Conservation (phyloP, 2,888 invertebrate species). For the Quadroppia sp. region DNA sequence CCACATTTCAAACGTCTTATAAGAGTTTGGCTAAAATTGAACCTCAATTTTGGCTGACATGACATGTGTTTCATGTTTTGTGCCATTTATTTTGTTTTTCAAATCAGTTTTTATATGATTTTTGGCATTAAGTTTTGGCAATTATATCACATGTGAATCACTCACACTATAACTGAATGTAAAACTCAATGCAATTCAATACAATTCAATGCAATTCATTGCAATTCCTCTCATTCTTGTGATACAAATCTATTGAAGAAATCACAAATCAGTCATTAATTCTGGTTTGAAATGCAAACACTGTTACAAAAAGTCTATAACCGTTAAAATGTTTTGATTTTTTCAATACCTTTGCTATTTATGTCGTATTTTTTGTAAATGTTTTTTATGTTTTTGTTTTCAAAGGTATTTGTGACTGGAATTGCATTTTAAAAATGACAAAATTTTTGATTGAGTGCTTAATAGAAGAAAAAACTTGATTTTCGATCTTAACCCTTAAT, state of each 20-base stretch:
- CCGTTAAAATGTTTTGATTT: not conserved
- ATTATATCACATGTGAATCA: constrained; percentile 12
- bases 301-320: not conserved
- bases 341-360: constrained; percentile 3
- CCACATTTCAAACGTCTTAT: no score
- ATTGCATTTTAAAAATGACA: no score
- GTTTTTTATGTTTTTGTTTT: not conserved
- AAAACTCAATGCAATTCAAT: no score
- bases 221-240: not conserved
- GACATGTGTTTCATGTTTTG: constrained; percentile 3
- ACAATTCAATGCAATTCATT: no score
- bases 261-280: not conserved
- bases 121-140: constrained; percentile 8
- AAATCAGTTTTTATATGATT: not conserved
- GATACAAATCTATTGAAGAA: no score
- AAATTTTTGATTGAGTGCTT: no score
- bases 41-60: not conserved
- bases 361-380: constrained; percentile 6
- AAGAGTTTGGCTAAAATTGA: no score
- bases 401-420: no score
- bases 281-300: not conserved
- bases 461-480: no score
- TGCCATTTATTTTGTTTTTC: not conserved
- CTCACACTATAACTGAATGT: not conserved
- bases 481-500: no score